Evolutionary conservation across 2,888 invertebrate genomes (phyloP).

Genomic region (Brenthis ino): DNA sequence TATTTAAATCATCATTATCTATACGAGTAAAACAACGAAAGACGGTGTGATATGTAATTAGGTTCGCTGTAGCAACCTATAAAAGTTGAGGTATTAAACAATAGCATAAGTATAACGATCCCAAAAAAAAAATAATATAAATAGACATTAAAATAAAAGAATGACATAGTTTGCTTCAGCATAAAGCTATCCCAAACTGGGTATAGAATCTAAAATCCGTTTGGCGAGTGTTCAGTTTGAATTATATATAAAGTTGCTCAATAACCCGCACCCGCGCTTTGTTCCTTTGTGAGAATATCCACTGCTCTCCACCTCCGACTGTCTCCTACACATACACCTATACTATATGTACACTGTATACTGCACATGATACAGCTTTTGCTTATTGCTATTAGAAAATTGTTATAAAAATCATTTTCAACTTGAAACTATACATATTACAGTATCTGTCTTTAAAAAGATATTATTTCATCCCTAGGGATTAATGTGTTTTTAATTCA

Average conservation of each 20-base stretch:
- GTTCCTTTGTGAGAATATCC: slow-evolving; percentile 25
- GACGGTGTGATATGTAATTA: background rate
- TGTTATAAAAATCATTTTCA: too few relatives aligned
- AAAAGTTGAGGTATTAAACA: too few relatives aligned
- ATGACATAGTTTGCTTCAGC: slow-evolving; percentile 2
- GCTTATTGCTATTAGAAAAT: background rate
- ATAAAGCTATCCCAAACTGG: slow-evolving; percentile 40
- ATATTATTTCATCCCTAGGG: too few relatives aligned
- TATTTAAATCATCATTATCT: too few relatives aligned
- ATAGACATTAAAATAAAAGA: background rate
- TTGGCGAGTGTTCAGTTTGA: slow-evolving; percentile 46
- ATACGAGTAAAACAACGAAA: too few relatives aligned
- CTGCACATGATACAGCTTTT: background rate
- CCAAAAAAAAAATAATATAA: background rate
- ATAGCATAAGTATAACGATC: too few relatives aligned
- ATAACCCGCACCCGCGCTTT: slow-evolving; percentile 48
- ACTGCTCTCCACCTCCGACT: slow-evolving; percentile 6
- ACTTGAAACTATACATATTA: too few relatives aligned
- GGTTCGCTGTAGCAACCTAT: too few relatives aligned
- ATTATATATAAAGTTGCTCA: slow-evolving; percentile 56
- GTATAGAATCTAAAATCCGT: slow-evolving; percentile 39
- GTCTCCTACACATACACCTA: background rate
- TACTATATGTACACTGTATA: background rate
- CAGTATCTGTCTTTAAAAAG: too few relatives aligned
- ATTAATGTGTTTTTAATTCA: too few relatives aligned